phyloP scores from a whole-genome alignment of 1,140 invertebrate genomes.

The Bombus soroeensis region DNA sequence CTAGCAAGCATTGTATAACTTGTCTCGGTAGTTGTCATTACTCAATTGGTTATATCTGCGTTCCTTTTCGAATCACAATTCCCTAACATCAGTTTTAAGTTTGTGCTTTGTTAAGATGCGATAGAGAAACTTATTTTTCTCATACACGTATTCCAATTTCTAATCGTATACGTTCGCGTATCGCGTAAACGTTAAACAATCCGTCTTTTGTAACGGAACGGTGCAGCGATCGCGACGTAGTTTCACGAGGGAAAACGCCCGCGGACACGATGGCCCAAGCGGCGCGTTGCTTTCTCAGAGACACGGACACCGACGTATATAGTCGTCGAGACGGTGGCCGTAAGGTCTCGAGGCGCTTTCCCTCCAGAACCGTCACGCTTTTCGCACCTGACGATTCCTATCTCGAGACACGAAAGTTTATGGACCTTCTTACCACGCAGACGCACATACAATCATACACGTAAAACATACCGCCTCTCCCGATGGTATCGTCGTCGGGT shows the following conservation, averaged over 20 bases:
- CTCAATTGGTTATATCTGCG: no score
- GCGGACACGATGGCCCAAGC: constrained; percentile 24
- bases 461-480: constrained; percentile 26
- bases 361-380: constrained; percentile 82
- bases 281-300: constrained; percentile 40
- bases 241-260: constrained; percentile 43
- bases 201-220: neutral
- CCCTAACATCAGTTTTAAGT: no score
- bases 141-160: neutral
- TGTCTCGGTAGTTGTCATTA: no score
- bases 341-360: constrained; percentile 77
- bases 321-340: constrained; percentile 38
- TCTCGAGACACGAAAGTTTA: constrained; percentile 78
- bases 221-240: constrained; percentile 1
- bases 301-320: constrained; percentile 38
- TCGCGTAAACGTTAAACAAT: neutral
- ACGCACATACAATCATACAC: neutral
- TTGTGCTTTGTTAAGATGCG: neutral
- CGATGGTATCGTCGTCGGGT: constrained; percentile 63
- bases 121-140: neutral
- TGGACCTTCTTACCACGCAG: constrained; percentile 66
- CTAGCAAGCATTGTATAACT: neutral
- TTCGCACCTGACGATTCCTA: constrained; percentile 80
- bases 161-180: neutral
- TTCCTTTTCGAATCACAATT: neutral